A percentile compares a stretch with the other conserved stretches of the same genome.
phyloP scores from a whole-genome alignment of 2,797 vertebrate genomes.

The Pipistrellus nathusii region DNA sequence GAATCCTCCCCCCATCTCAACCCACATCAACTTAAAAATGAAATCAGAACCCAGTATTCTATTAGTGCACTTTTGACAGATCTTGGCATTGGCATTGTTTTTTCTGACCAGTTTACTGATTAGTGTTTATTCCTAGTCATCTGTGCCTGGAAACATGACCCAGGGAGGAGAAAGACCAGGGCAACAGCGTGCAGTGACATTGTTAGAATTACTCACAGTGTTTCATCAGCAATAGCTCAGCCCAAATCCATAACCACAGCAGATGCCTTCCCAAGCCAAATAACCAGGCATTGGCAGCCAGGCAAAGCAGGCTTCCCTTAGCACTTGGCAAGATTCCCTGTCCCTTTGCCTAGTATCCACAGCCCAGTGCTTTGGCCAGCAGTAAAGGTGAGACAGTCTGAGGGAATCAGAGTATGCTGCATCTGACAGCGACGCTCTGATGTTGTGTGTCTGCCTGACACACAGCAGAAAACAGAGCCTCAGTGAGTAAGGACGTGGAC shows the following conservation, averaged over 20 bases:
- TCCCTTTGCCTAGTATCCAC: neutral
- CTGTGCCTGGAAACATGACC: slow-evolving; percentile 85
- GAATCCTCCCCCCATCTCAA: neutral
- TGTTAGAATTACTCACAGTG: slow-evolving; percentile 86
- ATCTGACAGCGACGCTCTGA: neutral
- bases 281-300: slow-evolving; percentile 70
- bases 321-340: slow-evolving; percentile 50
- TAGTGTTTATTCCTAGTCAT: slow-evolving; percentile 86
- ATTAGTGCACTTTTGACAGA: slow-evolving; percentile 78
- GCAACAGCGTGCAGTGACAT: slow-evolving; percentile 84
- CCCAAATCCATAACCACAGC: slow-evolving; percentile 81
- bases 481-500: neutral
- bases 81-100: slow-evolving; percentile 81
- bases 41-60: slow-evolving; percentile 81
- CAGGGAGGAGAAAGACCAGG: slow-evolving; percentile 78
- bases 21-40: slow-evolving; percentile 25
- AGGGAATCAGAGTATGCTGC: neutral
- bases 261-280: slow-evolving; percentile 79
- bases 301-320: slow-evolving; percentile 50
- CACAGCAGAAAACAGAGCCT: neutral
- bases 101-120: slow-evolving; percentile 86
- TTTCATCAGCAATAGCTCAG: slow-evolving; percentile 85
- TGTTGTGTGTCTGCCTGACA: neutral
- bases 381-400: slow-evolving; percentile 37
- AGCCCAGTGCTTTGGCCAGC: slow-evolving; percentile 38